A percentile compares a stretch with the other conserved stretches of the same genome.
Conservation (phyloP, 2,797 vertebrate species). For the Dromococcyx pavoninus region DNA sequence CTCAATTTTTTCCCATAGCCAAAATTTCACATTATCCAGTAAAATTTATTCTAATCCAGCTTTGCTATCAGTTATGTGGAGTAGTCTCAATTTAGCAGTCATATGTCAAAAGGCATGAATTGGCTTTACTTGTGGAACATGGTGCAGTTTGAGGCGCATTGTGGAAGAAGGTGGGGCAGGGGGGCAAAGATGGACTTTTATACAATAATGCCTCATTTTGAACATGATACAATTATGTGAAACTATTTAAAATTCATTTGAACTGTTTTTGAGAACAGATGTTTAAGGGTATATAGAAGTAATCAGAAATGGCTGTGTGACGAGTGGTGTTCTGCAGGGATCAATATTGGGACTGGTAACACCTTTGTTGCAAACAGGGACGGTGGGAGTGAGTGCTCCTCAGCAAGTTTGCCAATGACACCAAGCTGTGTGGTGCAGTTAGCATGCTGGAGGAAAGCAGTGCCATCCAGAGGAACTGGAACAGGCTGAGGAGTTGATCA, state of each 20-base stretch:
- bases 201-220: neutral
- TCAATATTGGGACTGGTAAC: no score
- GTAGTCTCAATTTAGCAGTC: neutral
- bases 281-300: neutral
- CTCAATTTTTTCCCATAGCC: neutral
- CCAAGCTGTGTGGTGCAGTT: no score
- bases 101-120: neutral
- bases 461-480: no score
- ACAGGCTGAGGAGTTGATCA: no score
- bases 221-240: neutral
- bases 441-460: no score
- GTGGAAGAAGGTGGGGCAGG: rapidly evolving
- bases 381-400: no score
- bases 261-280: neutral
- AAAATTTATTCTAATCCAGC: neutral
- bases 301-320: neutral
- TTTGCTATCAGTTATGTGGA: neutral
- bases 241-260: neutral
- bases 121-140: neutral
- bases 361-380: no score
- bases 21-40: neutral
- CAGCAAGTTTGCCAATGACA: no score
- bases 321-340: no score
- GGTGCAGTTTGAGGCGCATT: neutral
- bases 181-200: neutral